Evolutionary conservation across 2,113 vertebrate species (phyloP), one percentile per base, ranked within the genome.

Genomic region (Silurus meridionalis): DNA sequence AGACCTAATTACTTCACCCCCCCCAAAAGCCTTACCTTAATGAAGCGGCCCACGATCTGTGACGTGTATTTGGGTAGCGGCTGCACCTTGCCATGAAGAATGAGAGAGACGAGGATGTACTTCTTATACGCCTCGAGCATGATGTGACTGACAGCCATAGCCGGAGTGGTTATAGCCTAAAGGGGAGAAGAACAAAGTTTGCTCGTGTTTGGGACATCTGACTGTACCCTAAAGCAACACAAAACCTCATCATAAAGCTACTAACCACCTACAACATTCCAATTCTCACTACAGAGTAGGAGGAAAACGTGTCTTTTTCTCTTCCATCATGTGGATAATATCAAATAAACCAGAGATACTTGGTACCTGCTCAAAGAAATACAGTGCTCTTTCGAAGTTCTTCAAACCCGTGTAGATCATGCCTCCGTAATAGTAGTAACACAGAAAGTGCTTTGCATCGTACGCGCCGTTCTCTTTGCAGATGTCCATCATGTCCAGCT

Each of bases 371-470:
- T 99, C 98, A 88, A 99, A 99, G 92, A 99, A 99, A 95, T 99
- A 99, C 93, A 99, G 96, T 83, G 98, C 98, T 95, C 98, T 95
- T 93, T 99, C 98, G 83, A 98, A 98, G 94, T 99, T 97, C 96
- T 99, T 99, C 89, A 99, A 96, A 88, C 98, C 98, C n/a, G 97
- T 99, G 94, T 99, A 99, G 95, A 99, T 98, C 98, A 99, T 99
- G 80, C 98, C 98, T 71, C 97, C 98, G 52, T 99, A 99, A 91
- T 99, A 99, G 94, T 99, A 99, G 92, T 98, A 99, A 94, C 97
- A 99, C 92, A 99, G 94, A 95, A 99, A 99, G 95, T 98, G 98
- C 95, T 97, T 99, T 84, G 98, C 97, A 85, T 99, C 98, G n/a
- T 98, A 99, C 71, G 98, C 97, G 74, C 98, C 98, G 25, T 99